Base-by-base conservation (phyloP, 1,140 invertebrate genomes). In the Gyrodactylus salaris region DNA sequence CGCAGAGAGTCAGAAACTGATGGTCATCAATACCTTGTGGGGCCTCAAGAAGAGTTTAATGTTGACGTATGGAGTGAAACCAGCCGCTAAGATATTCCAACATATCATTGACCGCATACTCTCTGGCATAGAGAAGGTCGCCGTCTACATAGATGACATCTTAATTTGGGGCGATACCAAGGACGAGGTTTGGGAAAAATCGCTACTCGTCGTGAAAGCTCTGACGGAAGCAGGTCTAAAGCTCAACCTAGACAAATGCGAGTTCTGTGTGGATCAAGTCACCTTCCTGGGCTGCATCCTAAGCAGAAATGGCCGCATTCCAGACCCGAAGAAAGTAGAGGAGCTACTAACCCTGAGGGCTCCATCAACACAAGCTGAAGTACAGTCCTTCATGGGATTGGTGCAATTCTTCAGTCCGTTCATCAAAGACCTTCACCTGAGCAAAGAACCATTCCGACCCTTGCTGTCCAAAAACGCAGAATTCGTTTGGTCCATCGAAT, bases 61-160 rank as follows among this genome's bases (percentile, higher is more conserved):
- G n/a, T n/a, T n/a, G n/a, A n/a, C n/a, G n/a, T n/a, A n/a, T n/a
- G n/a, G n/a, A n/a, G n/a, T n/a, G n/a, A n/a, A n/a, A n/a, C n/a
- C n/a, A n/a, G n/a, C n/a, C n/a, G n/a, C n/a, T n/a, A n/a, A n/a
- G n/a, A n/a, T n/a, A n/a, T n/a, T n/a, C n/a, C n/a, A n/a, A n/a
- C n/a, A n/a, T n/a, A n/a, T n/a, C n/a, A n/a, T n/a, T n/a, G n/a
- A n/a, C n/a, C n/a, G n/a, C n/a, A n/a, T n/a, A n/a, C n/a, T n/a
- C n/a, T n/a, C n/a, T n/a, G n/a, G n/a, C n/a, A n/a, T n/a, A n/a
- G n/a, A n/a, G n/a, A n/a, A n/a, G n/a, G n/a, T n/a, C n/a, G n/a
- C n/a, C n/a, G n/a, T n/a, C n/a, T n/a, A n/a, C n/a, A 75, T 75
- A 1, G 77, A 77, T 34, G 76, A 77, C 54, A 77, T 77, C 26